Evolutionary conservation across 2,888 invertebrate species (phyloP), one percentile per base, ranked within the genome.

Genomic region (Eupithecia centaureata): DNA sequence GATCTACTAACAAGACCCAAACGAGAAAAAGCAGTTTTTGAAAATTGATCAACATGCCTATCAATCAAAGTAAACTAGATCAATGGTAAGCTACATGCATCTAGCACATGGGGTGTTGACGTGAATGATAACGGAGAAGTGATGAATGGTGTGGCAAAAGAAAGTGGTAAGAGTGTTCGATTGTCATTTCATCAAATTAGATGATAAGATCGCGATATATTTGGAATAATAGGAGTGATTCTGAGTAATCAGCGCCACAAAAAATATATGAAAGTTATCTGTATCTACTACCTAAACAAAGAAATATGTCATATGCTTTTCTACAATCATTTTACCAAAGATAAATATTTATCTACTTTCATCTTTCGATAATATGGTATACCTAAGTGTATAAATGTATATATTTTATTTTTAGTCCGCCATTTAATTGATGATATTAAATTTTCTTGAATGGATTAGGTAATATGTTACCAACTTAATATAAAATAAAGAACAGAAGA

Each of bases 71-170:
- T 5, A 56, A 56, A 57, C 32, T 32, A 57, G 57, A 57, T 32
- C 57, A 33, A 15, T 22, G 27, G 27, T 52, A 27, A 52, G 51
- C 22, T 51, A 51, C 25, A 54, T 18, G 47, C 13, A 81, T 79
- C 76, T 76, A 75, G 77, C 69, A 70, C 80, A 65, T 67, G 63
- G 47, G 61, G 67, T 47, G 66, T 63, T 66, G 51, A 67, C 28
- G 33, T 30, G 64, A 64, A 63, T 52, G 66, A 64, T 64, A 56
- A 63, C 63, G 61, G 57, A n/a, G 30, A 61, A 38, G 51, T 70
- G 47, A 66, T 63, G 30, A 61, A 70, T 66, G 32, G 61, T 51
- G 61, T 18, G 32, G 22, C 22, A 33, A 51, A 61, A 68, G 64
- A 68, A 61, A 68, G 57, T 57, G 28, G 56, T 32, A 27, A 15